Base-by-base conservation (phyloP, 2,797 vertebrate genomes). In the Tangara arthus region DNA sequence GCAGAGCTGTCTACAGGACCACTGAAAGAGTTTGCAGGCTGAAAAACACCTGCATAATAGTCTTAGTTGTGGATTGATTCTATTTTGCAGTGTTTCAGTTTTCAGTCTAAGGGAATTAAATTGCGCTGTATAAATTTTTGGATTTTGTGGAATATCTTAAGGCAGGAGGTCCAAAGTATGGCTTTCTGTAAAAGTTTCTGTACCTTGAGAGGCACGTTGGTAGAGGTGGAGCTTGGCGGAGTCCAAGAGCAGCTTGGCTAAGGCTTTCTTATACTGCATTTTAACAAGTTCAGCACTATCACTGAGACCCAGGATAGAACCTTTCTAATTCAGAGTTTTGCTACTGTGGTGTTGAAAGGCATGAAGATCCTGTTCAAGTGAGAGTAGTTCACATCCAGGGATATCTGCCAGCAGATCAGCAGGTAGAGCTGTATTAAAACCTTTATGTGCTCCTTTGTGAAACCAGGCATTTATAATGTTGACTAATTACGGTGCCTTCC, bases 391-490 rank as follows among this genome's bases (percentile, higher is more conserved):
- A 57, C 35, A 72, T 72, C 42, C 73, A 89, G 77, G 19, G n/a
- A 42, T 77, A 70, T 42, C 65, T 86, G 73, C 83, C 86, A 81
- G 53, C 35, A 83, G 39, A 90, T 93, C 92, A 84, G 60, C 86
- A 89, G 47, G 53, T 79, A 91, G 73, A 87, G 49, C 64, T 82
- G 39, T 78, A 63, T 66, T 77, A 86, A 95, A 93, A 56, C 41
- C 53, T 88, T 90, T 50, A 35, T 21, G 30, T 60, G 34, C 41
- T 89, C 26, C 47, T 80, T 84, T 90, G 77, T 95, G 93, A 95
- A 91, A 92, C 73, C 68, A 93, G 47, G 42, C 86, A 87, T 93
- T 93, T 82, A 80, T 82, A 95, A 90, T 64, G 61, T 81, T 79
- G 82, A 87, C 73, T 91, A 76, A 90, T 94, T 93, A 76, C 63